Conservation (phyloP, 2,797 vertebrate species). For the Hemitrygon akajei region DNA sequence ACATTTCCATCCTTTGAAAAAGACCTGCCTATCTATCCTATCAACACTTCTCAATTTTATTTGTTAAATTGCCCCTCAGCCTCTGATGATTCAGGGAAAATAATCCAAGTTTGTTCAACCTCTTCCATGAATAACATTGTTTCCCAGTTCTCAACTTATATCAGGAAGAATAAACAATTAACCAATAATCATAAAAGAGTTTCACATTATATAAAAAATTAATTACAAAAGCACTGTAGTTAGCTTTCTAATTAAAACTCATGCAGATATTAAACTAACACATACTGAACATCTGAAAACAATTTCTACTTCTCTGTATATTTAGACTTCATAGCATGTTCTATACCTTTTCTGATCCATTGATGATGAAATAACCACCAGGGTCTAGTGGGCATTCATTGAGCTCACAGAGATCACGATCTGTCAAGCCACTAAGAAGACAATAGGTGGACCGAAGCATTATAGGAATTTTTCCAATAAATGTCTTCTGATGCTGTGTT, state of each 20-base stretch:
- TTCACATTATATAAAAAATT: not conserved
- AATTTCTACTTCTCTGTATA: not conserved
- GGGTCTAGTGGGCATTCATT: conserved; percentile 96
- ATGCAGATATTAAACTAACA: not conserved
- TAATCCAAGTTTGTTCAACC: no score
- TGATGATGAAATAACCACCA: conserved; percentile 97
- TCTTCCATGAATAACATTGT: not conserved
- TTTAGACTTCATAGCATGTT: not conserved
- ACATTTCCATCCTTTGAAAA: no score
- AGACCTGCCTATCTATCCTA: no score
- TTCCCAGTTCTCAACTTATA: not conserved
- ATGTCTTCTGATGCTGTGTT: conserved; percentile 97
- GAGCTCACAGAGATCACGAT: conserved; percentile 90
- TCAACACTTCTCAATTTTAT: no score
- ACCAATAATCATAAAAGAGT: not conserved
- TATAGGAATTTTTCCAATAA: conserved; percentile 97
- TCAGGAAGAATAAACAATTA: not conserved
- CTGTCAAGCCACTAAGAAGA: conserved; percentile 84
- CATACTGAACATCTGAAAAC: not conserved
- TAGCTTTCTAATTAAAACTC: not conserved
- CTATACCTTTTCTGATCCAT: conserved; percentile 91
- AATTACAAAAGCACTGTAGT: not conserved
- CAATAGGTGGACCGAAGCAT: conserved; percentile 98
- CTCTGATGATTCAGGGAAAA: no score
- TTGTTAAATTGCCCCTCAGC: no score